phyloP scores from a whole-genome alignment of 2,888 invertebrate species.

The Lagria hirta region DNA sequence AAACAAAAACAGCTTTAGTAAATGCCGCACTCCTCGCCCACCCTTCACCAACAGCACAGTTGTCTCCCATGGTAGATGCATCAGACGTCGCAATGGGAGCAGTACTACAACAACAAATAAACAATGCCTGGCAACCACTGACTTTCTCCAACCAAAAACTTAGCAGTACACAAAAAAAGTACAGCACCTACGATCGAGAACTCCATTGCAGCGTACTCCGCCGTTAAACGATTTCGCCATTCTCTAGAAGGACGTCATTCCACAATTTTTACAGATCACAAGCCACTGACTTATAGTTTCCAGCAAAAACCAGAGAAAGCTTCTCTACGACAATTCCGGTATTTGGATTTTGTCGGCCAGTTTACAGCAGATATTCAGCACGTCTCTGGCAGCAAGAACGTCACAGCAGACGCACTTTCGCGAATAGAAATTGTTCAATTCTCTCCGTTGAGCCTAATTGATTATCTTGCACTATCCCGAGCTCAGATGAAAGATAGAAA shows the following conservation, averaged over 20 bases:
- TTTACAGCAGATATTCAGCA: too few species aligned
- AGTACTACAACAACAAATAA: conserved; percentile 43
- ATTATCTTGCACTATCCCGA: too few species aligned
- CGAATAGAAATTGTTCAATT: too few species aligned
- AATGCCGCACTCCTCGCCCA: conserved; percentile 43
- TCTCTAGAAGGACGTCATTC: conserved; percentile 2
- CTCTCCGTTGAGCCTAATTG: too few species aligned
- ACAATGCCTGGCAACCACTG: conserved; percentile 42
- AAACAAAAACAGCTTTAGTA: conserved; percentile 35
- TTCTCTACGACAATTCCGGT: too few species aligned
- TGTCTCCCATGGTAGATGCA: conserved; percentile 45
- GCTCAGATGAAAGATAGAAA: too few species aligned
- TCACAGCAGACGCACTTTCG: too few species aligned
- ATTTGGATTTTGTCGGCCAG: too few species aligned
- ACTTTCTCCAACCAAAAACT: conserved; percentile 48
- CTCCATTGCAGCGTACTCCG: conserved; percentile 14
- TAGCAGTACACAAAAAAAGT: conserved; percentile 26
- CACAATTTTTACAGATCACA: conserved; percentile 2
- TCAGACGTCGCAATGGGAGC: conserved; percentile 49
- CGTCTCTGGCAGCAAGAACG: too few species aligned
- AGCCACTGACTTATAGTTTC: conserved; percentile 5
- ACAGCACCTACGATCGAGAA: conserved; percentile 32
- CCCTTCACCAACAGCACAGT: conserved; percentile 35
- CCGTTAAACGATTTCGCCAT: conserved; percentile 2
- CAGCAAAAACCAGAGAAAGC: too few species aligned